These are phyloP conservation scores for Exocentrus adspersus DNA, from an alignment of 2,888 invertebrate genomes.

Conservation along the genomic window DNA sequence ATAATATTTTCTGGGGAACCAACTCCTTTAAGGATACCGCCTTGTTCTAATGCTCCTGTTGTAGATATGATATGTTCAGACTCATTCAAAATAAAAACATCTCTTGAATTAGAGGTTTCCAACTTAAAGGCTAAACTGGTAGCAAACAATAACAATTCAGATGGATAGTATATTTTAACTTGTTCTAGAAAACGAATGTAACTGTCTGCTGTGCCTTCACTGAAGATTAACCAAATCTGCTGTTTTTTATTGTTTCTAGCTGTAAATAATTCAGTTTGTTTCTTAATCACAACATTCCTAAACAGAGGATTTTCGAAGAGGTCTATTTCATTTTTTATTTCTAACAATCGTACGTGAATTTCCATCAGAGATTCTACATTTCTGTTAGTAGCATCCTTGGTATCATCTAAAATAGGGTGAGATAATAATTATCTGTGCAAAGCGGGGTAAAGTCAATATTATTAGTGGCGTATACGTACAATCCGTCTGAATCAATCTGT, in stretches of 20 bases:
- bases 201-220: constrained; percentile 63
- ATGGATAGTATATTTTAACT: constrained; percentile 60
- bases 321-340: constrained; percentile 70
- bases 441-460: too few species aligned
- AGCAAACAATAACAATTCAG: constrained; percentile 62
- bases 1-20: constrained; percentile 47
- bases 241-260: constrained; percentile 30
- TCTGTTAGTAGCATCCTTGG: too few species aligned
- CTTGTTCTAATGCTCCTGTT: constrained; percentile 66
- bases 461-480: too few species aligned
- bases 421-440: too few species aligned
- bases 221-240: constrained; percentile 64
- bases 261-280: constrained; percentile 42
- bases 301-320: constrained; percentile 70
- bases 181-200: constrained; percentile 63
- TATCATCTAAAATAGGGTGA: too few species aligned
- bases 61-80: constrained; percentile 66
- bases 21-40: constrained; percentile 60
- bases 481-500: too few species aligned
- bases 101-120: constrained; percentile 61
- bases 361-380: constrained; percentile 66
- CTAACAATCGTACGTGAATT: constrained; percentile 67
- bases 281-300: constrained; percentile 63
- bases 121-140: constrained; percentile 60
- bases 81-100: constrained; percentile 66